phyloP scores from a whole-genome alignment of 2,113 vertebrate species.

The Pluvialis apricaria region DNA sequence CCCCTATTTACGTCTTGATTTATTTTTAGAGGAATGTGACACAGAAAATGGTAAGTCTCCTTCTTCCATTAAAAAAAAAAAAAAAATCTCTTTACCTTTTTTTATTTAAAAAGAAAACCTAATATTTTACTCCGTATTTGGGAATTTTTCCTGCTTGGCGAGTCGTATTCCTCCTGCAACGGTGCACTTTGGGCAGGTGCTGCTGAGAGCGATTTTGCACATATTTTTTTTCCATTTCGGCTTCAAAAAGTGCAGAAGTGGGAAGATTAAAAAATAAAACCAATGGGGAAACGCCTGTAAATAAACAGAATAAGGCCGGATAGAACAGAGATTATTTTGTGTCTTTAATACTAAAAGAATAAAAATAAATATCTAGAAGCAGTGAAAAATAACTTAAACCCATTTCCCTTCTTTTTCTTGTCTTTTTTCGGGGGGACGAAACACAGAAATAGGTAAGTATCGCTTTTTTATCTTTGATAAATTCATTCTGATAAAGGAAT shows the following conservation, averaged over 20 bases:
- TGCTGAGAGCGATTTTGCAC: too few species aligned
- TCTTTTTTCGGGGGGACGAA: neutral
- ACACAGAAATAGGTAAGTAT: neutral
- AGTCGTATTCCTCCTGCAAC: neutral
- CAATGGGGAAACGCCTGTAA: neutral
- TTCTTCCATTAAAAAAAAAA: neutral
- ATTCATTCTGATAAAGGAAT: neutral
- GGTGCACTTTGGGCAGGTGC: too few species aligned
- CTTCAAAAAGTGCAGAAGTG: neutral
- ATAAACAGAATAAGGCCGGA: too few species aligned
- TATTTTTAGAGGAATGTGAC: neutral
- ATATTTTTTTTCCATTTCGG: too few species aligned
- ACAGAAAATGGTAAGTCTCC: neutral
- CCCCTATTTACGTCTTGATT: neutral
- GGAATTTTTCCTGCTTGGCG: neutral
- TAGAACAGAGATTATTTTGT: neutral
- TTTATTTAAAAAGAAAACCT: too few species aligned
- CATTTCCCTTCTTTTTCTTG: neutral
- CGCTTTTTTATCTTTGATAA: rapidly evolving
- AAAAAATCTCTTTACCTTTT: too few species aligned
- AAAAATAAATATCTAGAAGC: too few species aligned
- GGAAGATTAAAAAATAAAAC: neutral
- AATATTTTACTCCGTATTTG: too few species aligned
- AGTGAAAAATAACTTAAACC: neutral
- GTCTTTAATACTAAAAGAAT: too few species aligned